Percentiles rank a stretch among this genome's conserved stretches.
phyloP scores from a whole-genome alignment of 2,888 invertebrate species.

The Cryptocephalus primarius region DNA sequence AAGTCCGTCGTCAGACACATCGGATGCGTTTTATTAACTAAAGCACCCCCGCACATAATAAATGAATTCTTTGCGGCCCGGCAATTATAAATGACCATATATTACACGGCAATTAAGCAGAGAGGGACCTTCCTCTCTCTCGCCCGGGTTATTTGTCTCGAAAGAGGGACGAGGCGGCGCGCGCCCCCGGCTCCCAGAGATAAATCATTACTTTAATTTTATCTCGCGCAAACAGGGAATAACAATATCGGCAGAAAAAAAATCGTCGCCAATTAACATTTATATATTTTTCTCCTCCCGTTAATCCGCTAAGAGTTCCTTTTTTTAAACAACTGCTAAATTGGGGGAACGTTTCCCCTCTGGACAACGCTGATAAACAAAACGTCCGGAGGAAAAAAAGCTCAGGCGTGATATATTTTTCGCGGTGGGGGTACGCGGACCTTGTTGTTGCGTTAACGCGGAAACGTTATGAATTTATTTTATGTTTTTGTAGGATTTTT shows the following conservation, averaged over 20 bases:
- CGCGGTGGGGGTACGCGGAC: too few species aligned
- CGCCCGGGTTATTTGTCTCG: constrained; percentile 18
- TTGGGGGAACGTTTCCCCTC: constrained; percentile 3
- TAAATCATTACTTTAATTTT: constrained; percentile 28
- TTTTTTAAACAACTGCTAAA: constrained; percentile 9
- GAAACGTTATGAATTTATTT: too few species aligned
- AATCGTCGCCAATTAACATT: constrained; percentile 23
- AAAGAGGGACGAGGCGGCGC: constrained; percentile 5
- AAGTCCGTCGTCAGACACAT: constrained; percentile 18
- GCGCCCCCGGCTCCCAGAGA: constrained; percentile 17
- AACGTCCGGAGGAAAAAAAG: too few species aligned
- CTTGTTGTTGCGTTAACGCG: too few species aligned
- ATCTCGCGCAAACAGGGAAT: constrained; percentile 26
- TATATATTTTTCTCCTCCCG: constrained; percentile 12
- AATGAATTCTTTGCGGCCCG: constrained; percentile 32
- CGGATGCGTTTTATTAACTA: constrained; percentile 24
- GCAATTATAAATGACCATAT: constrained; percentile 33
- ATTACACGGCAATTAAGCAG: constrained; percentile 34
- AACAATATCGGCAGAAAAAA: constrained; percentile 19
- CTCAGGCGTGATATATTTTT: too few species aligned
- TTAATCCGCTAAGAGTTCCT: constrained; percentile 14
- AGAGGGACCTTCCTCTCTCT: constrained; percentile 22
- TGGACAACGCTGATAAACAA: too few species aligned
- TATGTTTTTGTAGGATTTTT: too few species aligned
- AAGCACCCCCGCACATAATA: constrained; percentile 24